A percentile compares a stretch with the other conserved stretches of the same genome.
phyloP scores from a whole-genome alignment of 2,113 vertebrate species.

The Carettochelys insculpta region DNA sequence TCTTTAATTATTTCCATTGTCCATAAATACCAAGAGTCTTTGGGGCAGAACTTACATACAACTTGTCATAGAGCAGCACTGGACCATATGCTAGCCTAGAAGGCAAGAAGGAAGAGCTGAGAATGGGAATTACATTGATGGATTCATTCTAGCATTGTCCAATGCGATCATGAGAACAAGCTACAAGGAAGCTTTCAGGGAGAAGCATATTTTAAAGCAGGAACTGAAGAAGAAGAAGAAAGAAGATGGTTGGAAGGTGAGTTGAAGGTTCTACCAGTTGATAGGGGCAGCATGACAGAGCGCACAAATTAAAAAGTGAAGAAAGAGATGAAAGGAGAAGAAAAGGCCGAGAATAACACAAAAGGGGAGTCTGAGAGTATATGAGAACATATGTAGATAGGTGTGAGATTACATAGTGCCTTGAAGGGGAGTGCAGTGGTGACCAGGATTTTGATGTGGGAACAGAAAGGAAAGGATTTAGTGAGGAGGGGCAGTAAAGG shows the following conservation, averaged over 20 bases:
- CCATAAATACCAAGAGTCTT: not conserved
- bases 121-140: not conserved
- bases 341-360: not conserved
- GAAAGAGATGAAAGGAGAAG: not conserved
- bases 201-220: not conserved
- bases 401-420: fast-evolving
- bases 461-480: not conserved
- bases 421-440: fast-evolving
- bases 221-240: not conserved
- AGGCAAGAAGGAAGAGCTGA: conserved; percentile 3
- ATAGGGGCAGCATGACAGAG: not conserved
- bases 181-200: conserved; percentile 27
- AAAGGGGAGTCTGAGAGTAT: not conserved
- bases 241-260: not conserved
- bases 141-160: conserved; percentile 32
- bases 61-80: not conserved
- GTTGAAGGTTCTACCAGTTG: not conserved
- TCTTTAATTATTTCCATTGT: not conserved
- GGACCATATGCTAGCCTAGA: not conserved
- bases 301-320: not conserved
- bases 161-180: conserved; percentile 43
- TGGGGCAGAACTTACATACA: not conserved
- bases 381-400: not conserved
- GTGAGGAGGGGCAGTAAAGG: not conserved
- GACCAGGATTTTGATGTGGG: not conserved